phyloP scores from a whole-genome alignment of 1,140 invertebrate species.

The Pentalonia nigronervosa region DNA sequence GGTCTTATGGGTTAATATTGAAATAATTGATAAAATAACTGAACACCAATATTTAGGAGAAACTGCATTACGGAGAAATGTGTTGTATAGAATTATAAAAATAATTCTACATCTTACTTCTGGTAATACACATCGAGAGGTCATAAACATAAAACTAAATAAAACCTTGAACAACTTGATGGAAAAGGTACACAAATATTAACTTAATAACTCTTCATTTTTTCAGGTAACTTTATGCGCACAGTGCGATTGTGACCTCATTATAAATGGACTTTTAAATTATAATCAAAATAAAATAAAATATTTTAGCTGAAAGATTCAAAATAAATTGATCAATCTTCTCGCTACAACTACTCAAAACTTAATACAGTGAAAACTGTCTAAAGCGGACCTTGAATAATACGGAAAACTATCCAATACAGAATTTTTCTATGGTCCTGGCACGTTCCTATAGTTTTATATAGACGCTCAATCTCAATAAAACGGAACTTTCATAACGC shows the following conservation, averaged over 20 bases:
- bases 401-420: too few relatives aligned
- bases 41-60: slow-evolving; percentile 24
- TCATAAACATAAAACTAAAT: not conserved
- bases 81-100: slow-evolving; percentile 22
- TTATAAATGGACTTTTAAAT: not conserved
- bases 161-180: not conserved
- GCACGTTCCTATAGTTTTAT: too few relatives aligned
- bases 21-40: slow-evolving; percentile 3
- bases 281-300: slow-evolving; percentile 24
- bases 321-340: slow-evolving; percentile 26
- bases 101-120: slow-evolving; percentile 23
- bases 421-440: too few relatives aligned
- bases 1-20: not conserved
- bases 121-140: slow-evolving; percentile 22
- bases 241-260: slow-evolving; percentile 2
- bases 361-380: too few relatives aligned
- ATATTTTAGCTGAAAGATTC: slow-evolving; percentile 33
- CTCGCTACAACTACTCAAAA: not conserved
- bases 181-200: not conserved
- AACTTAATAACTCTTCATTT: not conserved
- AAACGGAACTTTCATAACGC: too few relatives aligned
- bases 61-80: slow-evolving; percentile 12
- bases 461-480: too few relatives aligned
- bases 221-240: slow-evolving; percentile 28
- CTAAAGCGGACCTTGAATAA: too few relatives aligned